Evolutionary conservation across 2,797 vertebrate genomes (phyloP).

Genomic region (Pristis pectinata): DNA sequence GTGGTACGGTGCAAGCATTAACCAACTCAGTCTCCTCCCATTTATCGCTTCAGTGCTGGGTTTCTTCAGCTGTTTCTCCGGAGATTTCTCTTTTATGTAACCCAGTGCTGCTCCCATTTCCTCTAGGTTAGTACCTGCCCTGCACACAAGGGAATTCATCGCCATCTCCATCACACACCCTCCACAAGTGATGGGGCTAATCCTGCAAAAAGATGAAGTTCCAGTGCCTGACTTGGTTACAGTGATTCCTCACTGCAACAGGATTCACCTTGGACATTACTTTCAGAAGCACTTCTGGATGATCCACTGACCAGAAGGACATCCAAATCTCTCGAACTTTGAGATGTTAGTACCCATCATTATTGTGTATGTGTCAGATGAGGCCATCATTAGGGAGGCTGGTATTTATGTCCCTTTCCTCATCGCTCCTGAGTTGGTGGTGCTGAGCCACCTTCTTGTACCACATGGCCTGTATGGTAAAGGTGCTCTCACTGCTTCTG

Average conservation of each 20-base stretch:
- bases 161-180: not conserved
- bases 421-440: no score
- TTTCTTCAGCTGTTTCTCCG: no score
- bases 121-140: not conserved
- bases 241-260: not conserved
- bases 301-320: not conserved
- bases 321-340: no score
- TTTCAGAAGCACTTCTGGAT: not conserved
- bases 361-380: fast-evolving
- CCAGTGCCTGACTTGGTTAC: not conserved
- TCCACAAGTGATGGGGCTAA: no score
- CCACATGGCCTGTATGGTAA: no score
- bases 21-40: not conserved
- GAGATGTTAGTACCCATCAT: no score
- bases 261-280: not conserved
- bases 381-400: not conserved
- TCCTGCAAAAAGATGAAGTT: no score
- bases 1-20: not conserved
- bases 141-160: not conserved
- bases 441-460: no score
- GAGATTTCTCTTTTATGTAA: not conserved
- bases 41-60: not conserved
- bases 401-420: not conserved
- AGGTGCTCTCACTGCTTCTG: no score
- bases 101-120: not conserved